Evolutionary conservation across 1,140 invertebrate species (phyloP), one percentile per base, ranked within the genome.

Genomic region (Caenorhabditis brenneri): DNA sequence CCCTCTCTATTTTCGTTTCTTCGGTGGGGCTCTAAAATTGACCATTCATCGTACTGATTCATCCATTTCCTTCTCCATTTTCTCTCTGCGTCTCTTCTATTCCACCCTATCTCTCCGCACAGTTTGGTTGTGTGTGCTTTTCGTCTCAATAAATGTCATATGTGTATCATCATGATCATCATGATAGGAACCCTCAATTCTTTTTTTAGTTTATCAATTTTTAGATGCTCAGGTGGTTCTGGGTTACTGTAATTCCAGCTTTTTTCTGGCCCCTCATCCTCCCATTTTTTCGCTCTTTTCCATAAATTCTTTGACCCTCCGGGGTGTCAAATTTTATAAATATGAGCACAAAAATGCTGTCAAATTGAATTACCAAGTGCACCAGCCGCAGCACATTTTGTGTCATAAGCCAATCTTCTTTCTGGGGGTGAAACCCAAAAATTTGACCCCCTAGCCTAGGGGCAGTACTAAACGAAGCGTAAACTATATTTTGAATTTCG

Each of bases 41-140:
- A 74, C 31, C 60, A 65, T 65, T 74, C 65, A 74, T 74, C 65
- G n/a, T 3, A 42, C 29, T 74, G 65, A 74, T 74, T 74, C 65
- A 74, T 74, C 65, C 6, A 6, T 42, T 24, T 15, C 24, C n/a
- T 3, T 74, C 65, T 42, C 65, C 24, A 10, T 42, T 19, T 46
- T 46, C 39, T 74, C 36, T 74, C 36, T 22, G 7, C 15, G 9
- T 24, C 65, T 42, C 36, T n/a, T 36, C 19, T 36, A 1, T 3
- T 65, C 16, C 19, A 4, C 33, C 29, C 31, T 24, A n/a, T 74
- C 36, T 22, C n/a, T 1, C 15, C 9, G 19, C 65, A 24, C 36
- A 12, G n/a, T 36, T 36, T 36, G 0, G 16, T 65, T 27, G n/a
- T 65, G 60, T 65, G 31, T 65, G 19, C 29, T 65, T 65, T 65